Base-by-base conservation (phyloP, 2,797 vertebrate species). In the Coranthus polyacanthus region DNA sequence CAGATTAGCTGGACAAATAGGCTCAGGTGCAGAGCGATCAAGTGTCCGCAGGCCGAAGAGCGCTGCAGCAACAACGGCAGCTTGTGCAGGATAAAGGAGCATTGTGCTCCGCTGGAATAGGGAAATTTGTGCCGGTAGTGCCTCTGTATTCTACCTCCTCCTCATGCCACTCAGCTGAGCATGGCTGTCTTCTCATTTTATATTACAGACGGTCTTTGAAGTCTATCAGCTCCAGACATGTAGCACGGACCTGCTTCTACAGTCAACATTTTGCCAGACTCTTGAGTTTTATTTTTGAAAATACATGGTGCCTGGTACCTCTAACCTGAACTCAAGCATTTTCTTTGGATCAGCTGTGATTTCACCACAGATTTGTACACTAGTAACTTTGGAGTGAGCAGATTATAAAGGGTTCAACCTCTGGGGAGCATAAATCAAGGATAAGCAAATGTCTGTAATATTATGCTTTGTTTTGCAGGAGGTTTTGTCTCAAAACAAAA, bases 1-100 rank as follows among this genome's bases (percentile, higher is more conserved):
- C 42, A 77, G 81, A 82, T 83, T 79, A 81, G 60, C 86, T 63
- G 64, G 51, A 75, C 72, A 79, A 82, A 83, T 69, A 57, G 63
- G 66, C 68, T 88, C 84, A 81, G 80, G 78, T 80, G 73, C 79
- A 68, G 73, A 66, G 50, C 63, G 65, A 88, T 84, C 69, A 52
- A 64, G 76, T 87, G 71, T 84, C 77, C 12, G 59, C 63, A 58
- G 64, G 52, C 60, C 67, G 67, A 56, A 42, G 53, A 68, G 62
- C 53, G 53, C 58, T 36, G 58, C 37, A 17, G 55, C 44, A 34
- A 78, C 74, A 84, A 59, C 75, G 64, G 45, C 45, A 62, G 75
- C 67, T 43, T 78, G 64, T 72, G 50, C 51, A n/a, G 18, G 32
- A 82, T 70, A 80, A 79, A 81, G 82, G 43, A 53, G 64, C 76